A percentile compares a stretch with the other conserved stretches of the same genome.
phyloP scores from a whole-genome alignment of 2,113 vertebrate species.

The Himantopus leucocephalus region DNA sequence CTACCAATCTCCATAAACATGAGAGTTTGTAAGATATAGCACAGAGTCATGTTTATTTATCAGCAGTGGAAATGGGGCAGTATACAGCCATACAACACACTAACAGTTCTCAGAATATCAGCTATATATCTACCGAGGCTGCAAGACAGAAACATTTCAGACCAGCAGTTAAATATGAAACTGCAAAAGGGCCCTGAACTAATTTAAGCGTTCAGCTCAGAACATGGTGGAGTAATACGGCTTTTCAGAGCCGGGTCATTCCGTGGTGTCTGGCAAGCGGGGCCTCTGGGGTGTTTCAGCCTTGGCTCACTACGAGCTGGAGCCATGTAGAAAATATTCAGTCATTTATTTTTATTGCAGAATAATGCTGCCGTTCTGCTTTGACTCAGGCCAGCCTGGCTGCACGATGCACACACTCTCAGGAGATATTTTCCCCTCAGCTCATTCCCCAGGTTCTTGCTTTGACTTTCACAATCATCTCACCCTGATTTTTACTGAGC shows the following conservation, averaged over 20 bases:
- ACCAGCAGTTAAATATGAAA: neutral
- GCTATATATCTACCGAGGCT: neutral
- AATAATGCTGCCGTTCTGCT: neutral
- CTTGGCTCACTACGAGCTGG: neutral
- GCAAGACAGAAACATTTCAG: neutral
- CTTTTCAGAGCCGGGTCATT: neutral
- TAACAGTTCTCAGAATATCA: neutral
- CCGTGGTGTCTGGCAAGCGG: rapidly evolving
- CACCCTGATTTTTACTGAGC: neutral
- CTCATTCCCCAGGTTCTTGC: neutral
- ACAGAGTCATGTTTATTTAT: neutral
- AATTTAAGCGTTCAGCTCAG: neutral
- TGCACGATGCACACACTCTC: neutral
- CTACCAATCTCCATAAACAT: neutral
- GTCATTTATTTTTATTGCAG: neutral
- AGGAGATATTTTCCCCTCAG: neutral
- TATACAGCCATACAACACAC: rapidly evolving
- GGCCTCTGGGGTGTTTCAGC: neutral
- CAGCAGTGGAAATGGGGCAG: neutral
- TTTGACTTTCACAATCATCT: neutral
- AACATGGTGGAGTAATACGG: rapidly evolving
- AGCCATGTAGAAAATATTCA: neutral
- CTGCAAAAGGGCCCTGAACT: neutral
- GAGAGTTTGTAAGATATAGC: neutral
- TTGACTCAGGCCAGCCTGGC: neutral